phyloP scores from a whole-genome alignment of 2,113 vertebrate genomes.

The Passer montanus region DNA sequence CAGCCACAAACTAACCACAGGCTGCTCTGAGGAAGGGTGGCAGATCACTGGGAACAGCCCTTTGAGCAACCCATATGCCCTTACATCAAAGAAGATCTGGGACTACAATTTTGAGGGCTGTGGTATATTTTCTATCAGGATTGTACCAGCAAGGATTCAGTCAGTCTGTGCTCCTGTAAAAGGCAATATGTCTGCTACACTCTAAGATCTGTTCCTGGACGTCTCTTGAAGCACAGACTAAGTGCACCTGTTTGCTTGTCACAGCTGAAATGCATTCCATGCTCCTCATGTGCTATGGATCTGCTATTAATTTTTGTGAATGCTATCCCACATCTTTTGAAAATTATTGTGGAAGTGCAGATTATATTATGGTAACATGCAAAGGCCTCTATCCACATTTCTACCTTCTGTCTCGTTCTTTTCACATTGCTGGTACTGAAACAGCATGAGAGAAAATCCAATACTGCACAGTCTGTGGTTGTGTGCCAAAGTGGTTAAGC shows the following conservation, averaged over 20 bases:
- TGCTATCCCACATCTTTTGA: background rate
- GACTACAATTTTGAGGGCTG: background rate
- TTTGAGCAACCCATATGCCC: background rate
- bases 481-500: slow-evolving; percentile 15
- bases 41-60: background rate
- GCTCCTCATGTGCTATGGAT: background rate
- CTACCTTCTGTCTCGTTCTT: background rate
- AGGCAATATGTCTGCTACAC: background rate
- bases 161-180: background rate
- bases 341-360: background rate
- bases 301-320: background rate
- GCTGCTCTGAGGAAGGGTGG: background rate
- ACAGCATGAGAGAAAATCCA: background rate
- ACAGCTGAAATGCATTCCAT: background rate
- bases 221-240: background rate
- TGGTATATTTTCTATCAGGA: background rate
- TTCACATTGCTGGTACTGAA: background rate
- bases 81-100: background rate
- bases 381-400: background rate
- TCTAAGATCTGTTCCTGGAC: background rate
- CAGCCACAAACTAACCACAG: background rate
- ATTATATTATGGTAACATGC: background rate
- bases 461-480: background rate
- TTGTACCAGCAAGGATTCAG: background rate
- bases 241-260: background rate